Conservation (phyloP, 1,140 invertebrate genomes). For the Macrostomum lignano region DNA sequence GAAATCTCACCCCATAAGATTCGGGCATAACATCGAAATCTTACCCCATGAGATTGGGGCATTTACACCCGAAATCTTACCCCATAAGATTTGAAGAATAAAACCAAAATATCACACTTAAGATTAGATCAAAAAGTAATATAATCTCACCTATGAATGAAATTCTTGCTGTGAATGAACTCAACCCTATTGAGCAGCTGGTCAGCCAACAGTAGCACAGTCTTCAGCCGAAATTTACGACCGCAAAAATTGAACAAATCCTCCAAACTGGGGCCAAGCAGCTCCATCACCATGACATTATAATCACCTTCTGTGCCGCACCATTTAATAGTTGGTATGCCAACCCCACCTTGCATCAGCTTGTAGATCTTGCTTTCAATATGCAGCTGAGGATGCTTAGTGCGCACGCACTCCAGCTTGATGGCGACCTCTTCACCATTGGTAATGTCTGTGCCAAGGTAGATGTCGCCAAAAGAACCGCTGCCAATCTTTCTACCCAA, state of each 20-base stretch:
- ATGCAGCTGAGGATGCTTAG: constrained; percentile 85
- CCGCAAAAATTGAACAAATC: constrained; percentile 96
- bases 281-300: constrained; percentile 98
- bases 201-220: constrained; percentile 78
- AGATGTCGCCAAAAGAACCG: constrained; percentile 92
- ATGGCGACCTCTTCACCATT: constrained; percentile 93
- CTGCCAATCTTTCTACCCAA: constrained; percentile 87
- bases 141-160: constrained; percentile 6
- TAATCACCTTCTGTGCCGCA: constrained; percentile 88
- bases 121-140: too few relatives aligned
- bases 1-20: too few relatives aligned
- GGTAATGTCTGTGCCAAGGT: constrained; percentile 77
- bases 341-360: constrained; percentile 82
- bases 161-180: constrained; percentile 3
- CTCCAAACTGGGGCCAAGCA: constrained; percentile 80
- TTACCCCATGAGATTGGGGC: too few relatives aligned
- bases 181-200: constrained; percentile 40
- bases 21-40: too few relatives aligned
- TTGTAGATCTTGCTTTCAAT: constrained; percentile 97
- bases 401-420: constrained; percentile 95
- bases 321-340: constrained; percentile 85
- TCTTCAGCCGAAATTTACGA: constrained; percentile 78
- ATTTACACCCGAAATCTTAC: too few relatives aligned
- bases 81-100: too few relatives aligned
- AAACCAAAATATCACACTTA: too few relatives aligned